Evolutionary conservation across 2,888 invertebrate genomes (phyloP), one percentile per base, ranked within the genome.

Genomic region (Cephalotes varians): DNA sequence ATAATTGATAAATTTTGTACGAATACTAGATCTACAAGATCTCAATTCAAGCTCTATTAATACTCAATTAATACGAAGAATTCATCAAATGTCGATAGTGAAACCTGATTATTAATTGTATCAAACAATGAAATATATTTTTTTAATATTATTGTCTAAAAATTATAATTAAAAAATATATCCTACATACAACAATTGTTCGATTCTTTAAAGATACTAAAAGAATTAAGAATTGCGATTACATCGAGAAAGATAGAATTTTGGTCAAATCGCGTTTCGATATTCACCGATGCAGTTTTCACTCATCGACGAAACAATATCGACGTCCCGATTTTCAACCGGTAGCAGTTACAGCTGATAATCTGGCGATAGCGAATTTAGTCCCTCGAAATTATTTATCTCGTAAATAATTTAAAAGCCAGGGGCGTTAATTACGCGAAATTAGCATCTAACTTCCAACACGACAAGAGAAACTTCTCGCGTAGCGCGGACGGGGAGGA

Each of bases 351-450:
- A 69, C 71, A 47, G 34, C 47, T 34, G 47, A 49, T 44, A 65
- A 76, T 67, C 15, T 56, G 31, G 4, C 56, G 71, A 76, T 76
- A 76, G 49, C n/a, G 9, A 69, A 69, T 69, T 56, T 31, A 69
- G 54, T 79, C 77, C 44, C 56, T 25, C 31, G 25, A 79, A 56
- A 79, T 79, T 71, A 79, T 79, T 71, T 71, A 79, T 71, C 71
- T 71, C 77, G 56, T 56, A 79, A 71, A 71, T 79, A 79, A 79
- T 79, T 56, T 79, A 79, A 79, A 79, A 56, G 72, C 72, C 77
- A 69, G 54, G 44, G 44, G 31, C 56, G 77, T 71, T 79, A 79
- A 79, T 79, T 79, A 79, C 71, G 77, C 77, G 77, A 71, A 71
- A 79, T 79, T 79, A 79, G 56, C 56, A 71, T 71, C 56, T 71